Base-by-base conservation (phyloP, 2,888 invertebrate genomes). In the Vannuccia rotundouncinata region DNA sequence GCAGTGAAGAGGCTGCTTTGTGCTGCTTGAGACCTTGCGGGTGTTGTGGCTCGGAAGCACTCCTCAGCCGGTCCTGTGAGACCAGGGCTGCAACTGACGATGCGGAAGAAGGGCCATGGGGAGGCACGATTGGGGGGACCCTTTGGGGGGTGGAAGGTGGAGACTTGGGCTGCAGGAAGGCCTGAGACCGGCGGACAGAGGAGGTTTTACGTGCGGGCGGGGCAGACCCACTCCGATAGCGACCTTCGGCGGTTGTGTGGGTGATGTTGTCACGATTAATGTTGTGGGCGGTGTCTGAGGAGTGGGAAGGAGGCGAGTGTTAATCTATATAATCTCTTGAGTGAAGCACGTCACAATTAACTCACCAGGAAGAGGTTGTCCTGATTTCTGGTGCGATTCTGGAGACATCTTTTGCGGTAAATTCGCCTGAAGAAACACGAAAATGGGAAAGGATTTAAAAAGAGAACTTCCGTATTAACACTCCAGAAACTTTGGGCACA, bases 161-260 rank as follows among this genome's bases (percentile, higher is more conserved):
- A 66, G 66, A 27, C 10, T n/a, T n/a, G 10, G 66, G 5, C 25
- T 22, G 2, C 66, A 66, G 66, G 66, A 66, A 66, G 66, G 66
- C 66, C 22, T 66, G 13, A 2, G 66, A 66, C 66, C 66, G 66
- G 66, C 66, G 66, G 17, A 66, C 66, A 22, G 66, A 66, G 66
- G 66, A 66, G 13, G 66, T 22, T 2, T 22, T 66, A 2, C 66
- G 66, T 22, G 13, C 66, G 2, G n/a, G n/a, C n/a, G 66, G 66
- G 66, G 66, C 22, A 27, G 66, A 22, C 5, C 22, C 66, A 22
- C 66, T 66, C 2, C 66, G 66, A 2, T 13, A 66, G 22, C 66
- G 66, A 22, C 66, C 10, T 5, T 17, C 25, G 66, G 22, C 17
- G 5, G 66, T 5, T 5, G 66, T n/a, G 66, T 17, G 2, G 22